Conservation (phyloP, 1,140 invertebrate species). For the Solenopsis fugax region DNA sequence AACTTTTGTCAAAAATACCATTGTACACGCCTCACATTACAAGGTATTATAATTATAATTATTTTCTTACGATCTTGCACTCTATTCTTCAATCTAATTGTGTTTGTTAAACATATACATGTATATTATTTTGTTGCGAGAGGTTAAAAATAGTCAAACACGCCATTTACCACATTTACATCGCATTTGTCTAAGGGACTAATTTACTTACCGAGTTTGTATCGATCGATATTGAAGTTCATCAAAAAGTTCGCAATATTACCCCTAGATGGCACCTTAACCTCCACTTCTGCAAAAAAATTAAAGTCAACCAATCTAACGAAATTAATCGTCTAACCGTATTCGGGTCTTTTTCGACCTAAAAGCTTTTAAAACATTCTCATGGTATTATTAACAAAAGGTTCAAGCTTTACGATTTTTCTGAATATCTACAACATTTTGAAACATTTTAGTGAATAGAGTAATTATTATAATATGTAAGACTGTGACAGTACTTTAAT, state of each 20-base stretch:
- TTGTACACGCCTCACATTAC: slow-evolving; percentile 64
- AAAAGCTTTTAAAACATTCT: too few relatives aligned
- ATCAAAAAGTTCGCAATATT: neutral
- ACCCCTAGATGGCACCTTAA: neutral
- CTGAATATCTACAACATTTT: too few relatives aligned
- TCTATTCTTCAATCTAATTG: neutral
- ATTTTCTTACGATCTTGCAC: neutral
- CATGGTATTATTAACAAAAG: too few relatives aligned
- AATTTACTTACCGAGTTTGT: neutral
- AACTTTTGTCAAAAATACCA: slow-evolving; percentile 82
- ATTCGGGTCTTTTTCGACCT: too few relatives aligned
- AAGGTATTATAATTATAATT: neutral
- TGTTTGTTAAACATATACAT: neutral
- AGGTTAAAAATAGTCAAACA: neutral
- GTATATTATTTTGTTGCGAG: neutral
- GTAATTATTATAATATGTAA: too few relatives aligned
- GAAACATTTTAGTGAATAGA: too few relatives aligned
- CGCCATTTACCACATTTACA: too few relatives aligned
- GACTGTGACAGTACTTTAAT: too few relatives aligned
- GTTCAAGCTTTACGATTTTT: too few relatives aligned
- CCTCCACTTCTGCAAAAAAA: neutral
- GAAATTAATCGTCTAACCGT: too few relatives aligned
- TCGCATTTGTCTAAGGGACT: neutral
- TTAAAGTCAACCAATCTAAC: neutral
- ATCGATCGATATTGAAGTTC: neutral